Percentiles rank a stretch among this genome's conserved stretches.
These are phyloP conservation scores for Seriola quinqueradiata DNA, from an alignment of 2,113 vertebrate genomes.

Conservation along the genomic window DNA sequence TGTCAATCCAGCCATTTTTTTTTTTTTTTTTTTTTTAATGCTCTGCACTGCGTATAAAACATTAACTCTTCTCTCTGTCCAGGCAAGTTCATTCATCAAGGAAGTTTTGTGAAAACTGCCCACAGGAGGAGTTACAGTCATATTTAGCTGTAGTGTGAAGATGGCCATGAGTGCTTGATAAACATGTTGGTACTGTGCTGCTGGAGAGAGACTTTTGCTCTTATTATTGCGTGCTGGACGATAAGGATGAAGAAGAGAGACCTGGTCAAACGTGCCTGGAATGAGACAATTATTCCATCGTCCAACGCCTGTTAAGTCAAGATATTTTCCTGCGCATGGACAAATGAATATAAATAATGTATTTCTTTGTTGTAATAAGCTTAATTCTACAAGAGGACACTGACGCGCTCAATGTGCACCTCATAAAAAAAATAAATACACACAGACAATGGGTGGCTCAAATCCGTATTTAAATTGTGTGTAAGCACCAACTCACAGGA, in stretches of 20 bases:
- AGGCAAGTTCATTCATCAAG: background rate
- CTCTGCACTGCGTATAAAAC: background rate
- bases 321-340: background rate
- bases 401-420: background rate
- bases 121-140: background rate
- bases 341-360: background rate
- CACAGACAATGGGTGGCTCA: conserved; percentile 2
- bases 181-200: too few relatives aligned
- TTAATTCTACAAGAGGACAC: background rate
- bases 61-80: background rate
- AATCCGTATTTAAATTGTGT: conserved; percentile 21
- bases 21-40: too few relatives aligned
- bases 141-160: background rate
- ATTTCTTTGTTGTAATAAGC: background rate
- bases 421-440: conserved; percentile 9
- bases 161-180: too few relatives aligned
- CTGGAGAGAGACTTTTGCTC: too few relatives aligned
- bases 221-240: too few relatives aligned
- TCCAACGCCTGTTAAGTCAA: conserved; percentile 12
- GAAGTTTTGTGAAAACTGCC: background rate
- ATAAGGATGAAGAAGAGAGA: background rate
- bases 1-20: too few relatives aligned
- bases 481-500: conserved; percentile 18
- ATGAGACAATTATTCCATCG: background rate
- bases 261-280: background rate